phyloP scores from a whole-genome alignment of 2,797 vertebrate genomes.

The Sebastiscus tertius region DNA sequence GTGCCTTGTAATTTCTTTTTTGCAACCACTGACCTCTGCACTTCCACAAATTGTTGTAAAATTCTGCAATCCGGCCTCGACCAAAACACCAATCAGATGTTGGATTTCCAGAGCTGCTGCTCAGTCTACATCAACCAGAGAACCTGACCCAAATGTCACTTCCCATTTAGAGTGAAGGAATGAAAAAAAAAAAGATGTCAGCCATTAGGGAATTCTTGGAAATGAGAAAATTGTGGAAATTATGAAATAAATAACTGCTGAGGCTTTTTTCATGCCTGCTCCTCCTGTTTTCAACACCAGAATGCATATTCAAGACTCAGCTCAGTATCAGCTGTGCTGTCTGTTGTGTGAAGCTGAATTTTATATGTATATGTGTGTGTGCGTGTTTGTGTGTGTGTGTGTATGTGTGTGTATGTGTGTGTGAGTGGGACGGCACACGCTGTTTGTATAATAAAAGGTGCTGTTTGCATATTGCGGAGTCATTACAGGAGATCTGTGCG shows the following conservation, averaged over 20 bases:
- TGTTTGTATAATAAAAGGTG: conserved; percentile 55
- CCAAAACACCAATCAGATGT: conserved; percentile 62
- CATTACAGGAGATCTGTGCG: conserved; percentile 53
- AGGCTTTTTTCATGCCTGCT: background rate
- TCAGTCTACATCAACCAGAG: conserved; percentile 38
- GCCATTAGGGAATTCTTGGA: conserved; percentile 28
- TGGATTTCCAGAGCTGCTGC: conserved; percentile 51
- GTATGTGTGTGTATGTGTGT: background rate
- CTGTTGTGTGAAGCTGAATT: conserved; percentile 2
- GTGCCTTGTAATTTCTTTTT: conserved; percentile 47
- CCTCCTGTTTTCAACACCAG: conserved; percentile 18
- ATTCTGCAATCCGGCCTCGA: conserved; percentile 48
- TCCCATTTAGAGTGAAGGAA: conserved; percentile 40
- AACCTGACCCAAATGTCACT: conserved; percentile 58
- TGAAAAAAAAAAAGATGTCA: conserved; percentile 13
- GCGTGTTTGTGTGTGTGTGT: background rate
- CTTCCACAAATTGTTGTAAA: conserved; percentile 55
- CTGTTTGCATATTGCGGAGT: conserved; percentile 59
- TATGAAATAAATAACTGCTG: conserved; percentile 29
- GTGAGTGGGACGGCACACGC: background rate
- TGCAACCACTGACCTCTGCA: conserved; percentile 52
- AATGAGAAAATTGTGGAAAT: conserved; percentile 37
- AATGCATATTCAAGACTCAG: background rate
- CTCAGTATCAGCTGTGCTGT: conserved; percentile 1
- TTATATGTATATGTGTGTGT: background rate